Evolutionary conservation across 2,888 invertebrate genomes (phyloP).

Genomic region (Heliconius charithonia): DNA sequence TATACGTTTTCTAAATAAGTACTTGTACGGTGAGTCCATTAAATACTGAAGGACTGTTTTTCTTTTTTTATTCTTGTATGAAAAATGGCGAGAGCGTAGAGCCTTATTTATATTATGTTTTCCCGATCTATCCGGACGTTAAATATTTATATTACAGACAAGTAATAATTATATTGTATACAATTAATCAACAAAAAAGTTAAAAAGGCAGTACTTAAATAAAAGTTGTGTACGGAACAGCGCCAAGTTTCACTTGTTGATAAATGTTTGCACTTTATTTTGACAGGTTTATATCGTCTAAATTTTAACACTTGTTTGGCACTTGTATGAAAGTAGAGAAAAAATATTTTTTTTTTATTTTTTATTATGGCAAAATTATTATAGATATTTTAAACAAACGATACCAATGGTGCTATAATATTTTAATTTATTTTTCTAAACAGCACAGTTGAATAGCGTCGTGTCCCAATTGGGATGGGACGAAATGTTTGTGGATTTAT

Average conservation of each 20-base stretch:
- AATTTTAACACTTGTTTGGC: constrained; percentile 40
- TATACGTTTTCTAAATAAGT: too few relatives aligned
- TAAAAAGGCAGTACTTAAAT: constrained; percentile 37
- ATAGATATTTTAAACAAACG: not conserved
- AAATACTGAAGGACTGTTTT: too few relatives aligned
- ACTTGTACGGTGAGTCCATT: too few relatives aligned
- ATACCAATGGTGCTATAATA: not conserved
- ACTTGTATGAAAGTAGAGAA: constrained; percentile 26
- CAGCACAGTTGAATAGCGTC: not conserved
- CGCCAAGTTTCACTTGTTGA: constrained; percentile 48
- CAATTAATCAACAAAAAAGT: constrained; percentile 23
- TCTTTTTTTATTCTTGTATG: not conserved
- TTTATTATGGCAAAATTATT: not conserved
- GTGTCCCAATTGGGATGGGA: too few relatives aligned
- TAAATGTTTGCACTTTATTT: constrained; percentile 46
- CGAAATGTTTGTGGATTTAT: not conserved
- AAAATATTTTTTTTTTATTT: constrained; percentile 4
- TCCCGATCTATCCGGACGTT: not conserved
- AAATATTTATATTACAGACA: not conserved
- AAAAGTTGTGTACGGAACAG: constrained; percentile 42
- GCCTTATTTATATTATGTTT: not conserved
- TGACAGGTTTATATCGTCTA: constrained; percentile 46
- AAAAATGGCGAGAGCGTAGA: not conserved
- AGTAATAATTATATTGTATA: constrained; percentile 16
- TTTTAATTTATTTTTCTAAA: not conserved